Base-by-base conservation (phyloP, 2,113 vertebrate genomes). In the Apteryx owenii region DNA sequence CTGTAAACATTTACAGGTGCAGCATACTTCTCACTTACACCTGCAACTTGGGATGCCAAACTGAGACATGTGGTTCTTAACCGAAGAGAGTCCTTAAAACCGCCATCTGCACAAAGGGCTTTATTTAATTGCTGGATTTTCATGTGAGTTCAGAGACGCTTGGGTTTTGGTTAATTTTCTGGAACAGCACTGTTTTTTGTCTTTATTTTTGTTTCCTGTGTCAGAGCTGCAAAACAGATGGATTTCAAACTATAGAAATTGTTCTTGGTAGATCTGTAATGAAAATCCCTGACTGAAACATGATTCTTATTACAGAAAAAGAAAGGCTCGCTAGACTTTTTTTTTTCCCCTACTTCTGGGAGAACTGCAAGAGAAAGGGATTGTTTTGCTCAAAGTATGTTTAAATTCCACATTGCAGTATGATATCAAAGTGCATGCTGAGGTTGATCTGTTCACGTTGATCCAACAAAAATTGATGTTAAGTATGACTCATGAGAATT, bases 211-310 rank as follows among this genome's bases (percentile, higher is more conserved):
- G 80, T 90, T 95, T 94, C 85, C 56, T 84, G n/a, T 87, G 60
- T 92, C 48, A 79, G 85, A 88, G 33, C 88, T 92, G 85, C 4
- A 26, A 93, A 92, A 51, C 95, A 93, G 90, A 94, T 96, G 90
- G 69, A 65, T 92, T 97, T 81, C 33, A 40, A 78, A 84, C 14
- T 60, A 44, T 21, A 90, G 76, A 75, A 84, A 53, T 69, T 48
- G 9, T 68, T 92, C 51, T 7, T 72, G 65, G 72, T 88, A 79
- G 46, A 71, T 38, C 5, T 48, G 89, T 89, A 88, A 77, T 84
- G 51, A 79, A 84, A 87, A 92, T 86, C 46, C 61, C 25, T 81
- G 46, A 36, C 54, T 48, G 61, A 88, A 93, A 81, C 40, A 61
- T 50, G 65, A 79, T 72, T 92, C 69, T 72, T 88, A 54, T 11